Evolutionary conservation across 2,888 invertebrate species (phyloP), one percentile per base, ranked within the genome.

Genomic region (Tenthredo scrophulariae): DNA sequence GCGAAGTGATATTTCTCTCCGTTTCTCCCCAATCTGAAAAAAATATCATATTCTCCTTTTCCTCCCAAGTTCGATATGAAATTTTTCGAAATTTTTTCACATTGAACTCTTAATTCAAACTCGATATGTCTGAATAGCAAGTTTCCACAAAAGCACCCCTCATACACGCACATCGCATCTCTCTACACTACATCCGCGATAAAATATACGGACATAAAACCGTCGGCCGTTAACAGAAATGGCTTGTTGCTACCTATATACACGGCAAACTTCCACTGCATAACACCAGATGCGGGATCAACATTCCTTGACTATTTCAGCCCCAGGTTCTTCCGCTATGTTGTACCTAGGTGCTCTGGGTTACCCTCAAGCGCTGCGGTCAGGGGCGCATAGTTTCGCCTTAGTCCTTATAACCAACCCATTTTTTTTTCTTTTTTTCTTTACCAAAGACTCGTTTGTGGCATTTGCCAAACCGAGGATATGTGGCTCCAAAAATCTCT

Each of bases 261-360:
- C 37, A 7, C 13, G 26, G 10, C 9, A 37, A 54, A 79, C 50
- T 54, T 79, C 10, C 37, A 79, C 54, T 58, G 37, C 54, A 13
- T 13, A 46, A 46, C 46, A 46, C 46, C 58, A 79, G n/a, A 50
- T 79, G 50, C 33, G 33, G 77, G 77, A 79, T 54, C 54, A 33
- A 79, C 77, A 74, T 74, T 74, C 26, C 26, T 7, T 40, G 74
- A 74, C 74, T 43, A 74, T 74, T 74, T 74, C 46, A 43, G 15
- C 10, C n/a, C 22, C n/a, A 10, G 26, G 77, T 79, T 58, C 54
- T 18, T 37, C 29, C 77, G 33, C 54, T 46, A 22, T 54, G 54
- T 54, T 33, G 4, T 22, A 54, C 33, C 37, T n/a, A 33, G 9
- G 18, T 37, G 9, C 43, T 43, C 40, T 10, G 43, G 43, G 43